These are phyloP conservation scores for Enteromius trimaculatus DNA, from an alignment of 2,797 vertebrate species.

Conservation along the genomic window DNA sequence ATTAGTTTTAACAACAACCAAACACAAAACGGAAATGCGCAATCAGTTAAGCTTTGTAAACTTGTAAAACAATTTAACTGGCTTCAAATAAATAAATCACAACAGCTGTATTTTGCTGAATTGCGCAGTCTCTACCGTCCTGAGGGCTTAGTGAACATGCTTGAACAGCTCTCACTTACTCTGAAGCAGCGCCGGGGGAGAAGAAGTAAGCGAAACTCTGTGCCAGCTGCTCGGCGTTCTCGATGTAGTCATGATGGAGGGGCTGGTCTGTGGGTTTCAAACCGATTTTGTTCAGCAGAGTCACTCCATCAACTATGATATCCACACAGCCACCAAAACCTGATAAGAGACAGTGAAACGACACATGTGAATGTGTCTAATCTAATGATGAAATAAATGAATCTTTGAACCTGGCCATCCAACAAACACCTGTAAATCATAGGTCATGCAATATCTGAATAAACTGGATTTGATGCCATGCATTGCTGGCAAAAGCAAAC, in stretches of 20 bases:
- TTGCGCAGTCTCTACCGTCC: background rate
- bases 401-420: slow-evolving; percentile 39
- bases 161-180: slow-evolving; percentile 74
- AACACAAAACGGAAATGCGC: background rate
- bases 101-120: background rate
- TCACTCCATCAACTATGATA: slow-evolving; percentile 81
- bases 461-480: background rate
- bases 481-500: background rate
- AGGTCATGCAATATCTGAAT: slow-evolving; percentile 3
- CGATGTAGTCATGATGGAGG: slow-evolving; percentile 81
- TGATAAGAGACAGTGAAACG: slow-evolving; percentile 54
- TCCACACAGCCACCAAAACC: slow-evolving; percentile 87
- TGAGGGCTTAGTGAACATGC: background rate
- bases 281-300: slow-evolving; percentile 78
- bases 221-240: slow-evolving; percentile 78
- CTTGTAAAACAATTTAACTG: background rate
- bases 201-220: slow-evolving; percentile 88
- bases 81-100: background rate
- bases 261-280: slow-evolving; percentile 75
- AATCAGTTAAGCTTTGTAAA: background rate
- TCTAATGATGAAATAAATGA: slow-evolving; percentile 20
- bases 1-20: background rate
- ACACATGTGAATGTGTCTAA: slow-evolving; percentile 9
- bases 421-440: slow-evolving; percentile 21
- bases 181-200: slow-evolving; percentile 84